Base-by-base conservation (phyloP, 2,888 invertebrate species). In the Calliscelio sp. region DNA sequence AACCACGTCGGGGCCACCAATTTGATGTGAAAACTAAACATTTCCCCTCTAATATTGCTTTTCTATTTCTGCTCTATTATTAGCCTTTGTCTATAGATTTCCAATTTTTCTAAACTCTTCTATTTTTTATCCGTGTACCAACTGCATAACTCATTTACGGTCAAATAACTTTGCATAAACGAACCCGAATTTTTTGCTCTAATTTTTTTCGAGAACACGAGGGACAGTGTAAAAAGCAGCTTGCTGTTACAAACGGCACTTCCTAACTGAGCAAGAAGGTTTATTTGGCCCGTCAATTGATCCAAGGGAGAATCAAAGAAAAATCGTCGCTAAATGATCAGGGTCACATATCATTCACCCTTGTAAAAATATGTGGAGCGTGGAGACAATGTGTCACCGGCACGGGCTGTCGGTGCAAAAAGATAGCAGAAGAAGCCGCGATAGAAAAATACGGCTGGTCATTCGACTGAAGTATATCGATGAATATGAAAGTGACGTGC, bases 401-500 rank as follows among this genome's bases (percentile, higher is more conserved):
- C 78, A 44, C 68, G 73, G 61, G 51, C 61, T 55, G 73, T 14
- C 81, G 79, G 79, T 79, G 74, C 79, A 57, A 74, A 84, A 79
- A 84, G 65, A 84, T 74, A 84, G 35, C 53, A 61, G 22, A 78
- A 78, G 78, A 53, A 66, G 53, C 55, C 68, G 83, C 81, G 87
- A 87, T 87, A 84, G 89, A 90, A 89, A 90, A 89, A 91, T 89
- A 90, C 89, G 89, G 86, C 70, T 84, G 89, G 88, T 89, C 88
- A 90, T 90, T 91, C 89, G 86, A 87, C 89, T 91, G 91, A 92
- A 89, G 89, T 89, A 90, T 92, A 90, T 88, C 90, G 87, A 90
- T 90, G 91, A 92, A 92, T 92, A 92, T 92, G 90, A 92, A 92
- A 92, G 91, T 90, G 92, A 92, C 92, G 90, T 86, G 87, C 85